Evolutionary conservation across 2,113 vertebrate species (phyloP), one percentile per base, ranked within the genome.

Genomic region (Spermophilus dauricus): DNA sequence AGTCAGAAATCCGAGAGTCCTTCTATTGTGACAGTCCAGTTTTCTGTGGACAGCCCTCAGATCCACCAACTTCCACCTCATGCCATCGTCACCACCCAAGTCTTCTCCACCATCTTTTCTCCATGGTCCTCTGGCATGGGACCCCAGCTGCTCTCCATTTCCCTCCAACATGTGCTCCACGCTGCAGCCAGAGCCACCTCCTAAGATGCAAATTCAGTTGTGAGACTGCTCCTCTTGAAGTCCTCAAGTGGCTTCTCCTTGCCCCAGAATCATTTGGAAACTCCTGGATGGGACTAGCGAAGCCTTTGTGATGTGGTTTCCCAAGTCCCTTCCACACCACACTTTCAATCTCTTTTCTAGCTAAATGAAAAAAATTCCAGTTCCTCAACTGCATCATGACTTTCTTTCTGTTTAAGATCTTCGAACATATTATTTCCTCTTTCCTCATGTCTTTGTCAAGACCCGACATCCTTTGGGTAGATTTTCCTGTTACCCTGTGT

Each of bases 331-430:
- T 37, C 84, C 45, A n/a, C 1, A 24, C 4, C 14, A 10, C 18
- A 82, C 65, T 42, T 92, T 81, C 34, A 77, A 11, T 69, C 53
- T 87, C 12, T 39, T 90, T 87, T 96, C 77, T 70, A 78, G 63
- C 16, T 11, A 32, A 70, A 4, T 42, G 32, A 20, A 82, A 18
- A 16, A 6, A 1, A 51, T 89, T 87, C 58, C 9, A 73, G 53
- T 72, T 94, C 76, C 24, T 78, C 45, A 53, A 53, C 30, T 37
- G 11, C 24, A 34, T 22, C 4, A 13, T 22, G 76, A 77, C 26
- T 82, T 89, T 67, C 18, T 70, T 58, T 73, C 77, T 86, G 37
- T 42, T 81, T 16, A 42, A 28, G 73, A 92, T 86, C 61, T 83
- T 83, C 53, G 42, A 73, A 39, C 28, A 51, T 4, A 28, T 51